A percentile compares a stretch with the other conserved stretches of the same genome.
Evolutionary conservation across 2,797 vertebrate species (phyloP).

Genomic region (Eulemur rubriventer): DNA sequence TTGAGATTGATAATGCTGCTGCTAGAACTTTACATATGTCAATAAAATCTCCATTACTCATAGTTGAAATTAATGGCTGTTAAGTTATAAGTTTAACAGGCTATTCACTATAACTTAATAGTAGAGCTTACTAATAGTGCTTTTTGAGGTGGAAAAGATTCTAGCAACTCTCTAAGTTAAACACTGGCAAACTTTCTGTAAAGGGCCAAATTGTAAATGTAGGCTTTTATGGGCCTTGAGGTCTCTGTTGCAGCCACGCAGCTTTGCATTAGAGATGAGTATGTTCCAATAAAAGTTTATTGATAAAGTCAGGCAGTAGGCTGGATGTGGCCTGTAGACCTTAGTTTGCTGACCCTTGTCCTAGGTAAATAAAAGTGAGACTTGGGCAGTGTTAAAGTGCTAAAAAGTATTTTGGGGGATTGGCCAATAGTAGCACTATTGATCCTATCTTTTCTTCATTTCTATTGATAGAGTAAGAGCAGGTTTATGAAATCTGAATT

Average conservation of each 20-base stretch:
- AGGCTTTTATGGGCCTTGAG: not conserved
- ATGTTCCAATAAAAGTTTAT: not conserved
- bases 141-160: not conserved
- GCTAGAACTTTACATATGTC: not conserved
- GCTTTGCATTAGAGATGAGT: not conserved
- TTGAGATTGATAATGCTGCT: not conserved
- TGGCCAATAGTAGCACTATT: not conserved
- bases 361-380: not conserved
- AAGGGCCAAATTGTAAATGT: not conserved
- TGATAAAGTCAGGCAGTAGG: not conserved
- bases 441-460: not conserved
- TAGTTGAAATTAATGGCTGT: constrained; percentile 5
- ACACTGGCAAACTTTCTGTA: not conserved
- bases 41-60: constrained; percentile 30
- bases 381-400: not conserved
- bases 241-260: not conserved
- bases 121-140: not conserved
- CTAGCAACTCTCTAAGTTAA: not conserved
- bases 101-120: constrained; percentile 6
- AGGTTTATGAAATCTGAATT: not conserved
- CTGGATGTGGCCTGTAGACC: not conserved
- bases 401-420: not conserved
- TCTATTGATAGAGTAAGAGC: not conserved
- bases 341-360: not conserved
- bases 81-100: not conserved